These are phyloP conservation scores for Epinephelus cyanopodus DNA, from an alignment of 2,113 vertebrate species.

Conservation along the genomic window DNA sequence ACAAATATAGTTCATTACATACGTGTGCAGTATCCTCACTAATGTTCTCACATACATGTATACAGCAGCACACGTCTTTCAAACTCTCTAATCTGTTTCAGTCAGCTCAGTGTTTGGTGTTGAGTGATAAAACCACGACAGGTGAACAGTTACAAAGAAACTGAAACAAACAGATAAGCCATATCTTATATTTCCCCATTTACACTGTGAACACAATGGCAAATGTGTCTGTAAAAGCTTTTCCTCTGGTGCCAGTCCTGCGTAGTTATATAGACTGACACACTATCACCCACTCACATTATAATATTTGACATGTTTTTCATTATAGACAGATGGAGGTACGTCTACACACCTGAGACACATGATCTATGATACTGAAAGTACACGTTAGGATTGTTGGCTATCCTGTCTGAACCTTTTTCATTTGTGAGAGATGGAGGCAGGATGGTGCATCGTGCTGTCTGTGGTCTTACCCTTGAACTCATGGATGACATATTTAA, in stretches of 20 bases:
- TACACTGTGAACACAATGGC: conserved; percentile 7
- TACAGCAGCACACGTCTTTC: background rate
- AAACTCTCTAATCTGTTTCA: background rate
- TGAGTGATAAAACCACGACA: background rate
- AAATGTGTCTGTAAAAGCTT: background rate
- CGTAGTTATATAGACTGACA: conserved; percentile 10
- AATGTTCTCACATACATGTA: no score
- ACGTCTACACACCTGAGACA: background rate
- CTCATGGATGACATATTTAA: conserved; percentile 89
- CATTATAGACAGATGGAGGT: background rate
- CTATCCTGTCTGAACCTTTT: background rate
- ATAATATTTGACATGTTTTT: background rate
- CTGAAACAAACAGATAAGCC: background rate
- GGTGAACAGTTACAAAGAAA: background rate
- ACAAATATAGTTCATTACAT: background rate
- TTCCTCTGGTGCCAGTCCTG: background rate
- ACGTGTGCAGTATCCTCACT: background rate
- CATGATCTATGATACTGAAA: background rate
- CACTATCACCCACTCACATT: background rate
- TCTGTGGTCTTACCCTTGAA: conserved; percentile 88
- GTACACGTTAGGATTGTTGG: background rate
- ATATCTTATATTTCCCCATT: conserved; percentile 16
- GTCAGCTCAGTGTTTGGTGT: conserved; percentile 17
- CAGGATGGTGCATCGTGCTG: no score
- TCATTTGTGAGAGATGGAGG: background rate